A percentile compares a stretch with the other conserved stretches of the same genome.
Evolutionary conservation across 2,113 vertebrate species (phyloP).

Genomic region (Pachyramphus minor): DNA sequence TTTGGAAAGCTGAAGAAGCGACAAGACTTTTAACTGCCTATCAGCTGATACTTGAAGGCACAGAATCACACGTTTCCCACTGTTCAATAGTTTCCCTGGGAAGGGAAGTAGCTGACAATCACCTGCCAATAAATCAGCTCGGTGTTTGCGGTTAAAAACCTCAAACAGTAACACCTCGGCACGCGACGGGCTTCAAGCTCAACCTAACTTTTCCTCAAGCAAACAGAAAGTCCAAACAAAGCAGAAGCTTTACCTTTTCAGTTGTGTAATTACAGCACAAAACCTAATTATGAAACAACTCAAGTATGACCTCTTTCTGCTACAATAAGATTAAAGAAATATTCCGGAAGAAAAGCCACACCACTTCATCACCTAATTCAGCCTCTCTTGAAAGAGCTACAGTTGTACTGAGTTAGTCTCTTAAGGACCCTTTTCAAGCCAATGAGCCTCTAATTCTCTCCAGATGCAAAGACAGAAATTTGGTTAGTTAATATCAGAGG

Average conservation of each 20-base stretch:
- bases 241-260: background rate
- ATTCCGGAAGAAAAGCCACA: background rate
- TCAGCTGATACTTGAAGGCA: background rate
- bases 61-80: background rate
- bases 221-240: background rate
- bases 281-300: background rate
- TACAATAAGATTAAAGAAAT: background rate
- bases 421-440: constrained; percentile 22
- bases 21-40: background rate
- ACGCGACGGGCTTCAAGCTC: background rate
- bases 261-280: background rate
- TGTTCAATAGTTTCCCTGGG: background rate
- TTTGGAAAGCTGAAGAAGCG: background rate
- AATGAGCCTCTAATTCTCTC: constrained; percentile 27
- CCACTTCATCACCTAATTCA: background rate
- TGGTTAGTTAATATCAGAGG: background rate
- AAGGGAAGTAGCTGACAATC: background rate
- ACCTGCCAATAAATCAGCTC: background rate
- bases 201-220: background rate
- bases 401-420: background rate
- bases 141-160: background rate
- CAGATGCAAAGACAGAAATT: constrained; percentile 48
- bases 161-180: background rate
- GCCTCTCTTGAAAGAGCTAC: background rate
- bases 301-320: background rate